These are phyloP conservation scores for Psammodynastes pulverulentus DNA, from an alignment of 2,113 vertebrate species.

Conservation along the genomic window DNA sequence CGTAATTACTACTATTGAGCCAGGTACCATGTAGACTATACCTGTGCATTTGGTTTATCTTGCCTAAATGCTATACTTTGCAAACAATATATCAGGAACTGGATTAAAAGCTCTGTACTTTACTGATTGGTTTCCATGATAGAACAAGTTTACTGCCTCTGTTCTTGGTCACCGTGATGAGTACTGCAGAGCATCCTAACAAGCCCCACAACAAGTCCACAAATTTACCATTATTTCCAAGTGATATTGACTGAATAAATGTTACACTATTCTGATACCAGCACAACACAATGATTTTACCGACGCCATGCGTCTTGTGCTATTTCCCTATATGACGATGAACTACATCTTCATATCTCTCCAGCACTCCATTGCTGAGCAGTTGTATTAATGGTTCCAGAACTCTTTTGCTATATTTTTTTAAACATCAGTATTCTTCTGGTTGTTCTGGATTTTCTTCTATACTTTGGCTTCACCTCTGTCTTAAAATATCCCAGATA, in stretches of 20 bases:
- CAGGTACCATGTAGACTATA: too few species aligned
- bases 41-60: too few species aligned
- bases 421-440: neutral
- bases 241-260: neutral
- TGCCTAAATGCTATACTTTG: neutral
- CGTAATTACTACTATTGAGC: too few species aligned
- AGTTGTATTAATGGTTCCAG: neutral
- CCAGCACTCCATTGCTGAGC: neutral
- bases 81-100: neutral
- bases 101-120: neutral
- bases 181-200: neutral
- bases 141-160: neutral
- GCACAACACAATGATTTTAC: neutral
- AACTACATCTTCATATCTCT: neutral
- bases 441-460: neutral
- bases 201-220: neutral
- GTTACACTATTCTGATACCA: neutral
- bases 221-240: neutral
- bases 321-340: neutral
- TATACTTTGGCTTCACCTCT: neutral
- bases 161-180: neutral
- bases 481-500: neutral
- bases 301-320: neutral
- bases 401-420: neutral
- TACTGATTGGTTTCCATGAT: neutral